Base-by-base conservation (phyloP, 2,797 vertebrate genomes). In the Gymnothorax javanicus region DNA sequence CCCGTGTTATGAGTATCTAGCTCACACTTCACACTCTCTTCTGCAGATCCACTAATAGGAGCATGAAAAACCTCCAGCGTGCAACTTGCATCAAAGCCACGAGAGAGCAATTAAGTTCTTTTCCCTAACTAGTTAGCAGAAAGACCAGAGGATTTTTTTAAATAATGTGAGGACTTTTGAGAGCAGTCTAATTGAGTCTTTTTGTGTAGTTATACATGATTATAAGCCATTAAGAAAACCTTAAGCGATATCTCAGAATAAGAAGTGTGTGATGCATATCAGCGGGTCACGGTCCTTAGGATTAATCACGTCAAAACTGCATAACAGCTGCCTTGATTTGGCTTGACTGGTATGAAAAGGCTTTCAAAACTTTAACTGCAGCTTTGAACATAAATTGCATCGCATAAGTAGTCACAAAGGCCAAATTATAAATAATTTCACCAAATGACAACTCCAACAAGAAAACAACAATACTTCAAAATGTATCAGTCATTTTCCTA, bases 131-230 rank as follows among this genome's bases (percentile, higher is more conserved):
- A 96, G 95, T 96, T 95, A 95, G 94, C 91, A 89, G 94, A 94
- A 83, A 94, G 93, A 94, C 93, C 90, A 93, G 93, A 94, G 93
- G 91, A 94, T 92, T 91, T 91, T 91, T 92, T 84, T 87, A 88
- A 88, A 89, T 94, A 94, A 95, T 93, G 91, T 94, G 91, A 91
- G 91, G 93, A 94, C 94, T 94, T 96, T 92, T 93, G 94, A 96
- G 94, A 95, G 92, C 93, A 94, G 95, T 95, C 92, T 96, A 96
- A 96, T 95, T 95, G 94, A 96, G 92, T 94, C 94, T 94, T 94
- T 96, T 94, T 93, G 92, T 93, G 94, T 94, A 95, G 95, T 96
- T 96, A 96, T 96, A 96, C 95, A 95, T 95, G 94, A 96, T 96
- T 93, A 95, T 91, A 95, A 95, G 95, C 93, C 91, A 92, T 94